phyloP scores from a whole-genome alignment of 2,113 vertebrate species.

The Nycticorax nycticorax region DNA sequence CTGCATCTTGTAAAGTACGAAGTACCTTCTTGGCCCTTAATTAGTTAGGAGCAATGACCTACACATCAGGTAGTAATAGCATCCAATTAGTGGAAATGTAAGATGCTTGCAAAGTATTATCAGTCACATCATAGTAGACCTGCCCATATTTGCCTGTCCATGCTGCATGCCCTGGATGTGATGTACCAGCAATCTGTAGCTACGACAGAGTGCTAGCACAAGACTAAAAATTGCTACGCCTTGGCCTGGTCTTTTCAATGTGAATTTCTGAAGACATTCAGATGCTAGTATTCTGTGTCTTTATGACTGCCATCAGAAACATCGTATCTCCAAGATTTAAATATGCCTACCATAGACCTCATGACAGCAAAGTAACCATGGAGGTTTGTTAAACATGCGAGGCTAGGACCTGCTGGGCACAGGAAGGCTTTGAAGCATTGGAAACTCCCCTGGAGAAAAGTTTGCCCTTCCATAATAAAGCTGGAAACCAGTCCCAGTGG shows the following conservation, averaged over 20 bases:
- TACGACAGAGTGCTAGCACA: neutral
- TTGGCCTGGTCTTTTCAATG: neutral
- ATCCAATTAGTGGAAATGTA: conserved; percentile 13
- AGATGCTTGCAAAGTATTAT: neutral
- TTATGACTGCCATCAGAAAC: neutral
- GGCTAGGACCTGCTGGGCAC: neutral
- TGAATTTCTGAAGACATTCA: neutral
- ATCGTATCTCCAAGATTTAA: neutral
- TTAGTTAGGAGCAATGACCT: conserved; percentile 40
- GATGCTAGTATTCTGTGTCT: neutral
- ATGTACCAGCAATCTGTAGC: neutral
- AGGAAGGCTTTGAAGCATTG: neutral
- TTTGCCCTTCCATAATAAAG: neutral
- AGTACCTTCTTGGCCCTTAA: conserved; percentile 21
- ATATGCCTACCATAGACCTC: neutral
- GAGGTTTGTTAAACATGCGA: neutral
- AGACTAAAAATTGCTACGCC: neutral
- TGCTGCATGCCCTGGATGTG: neutral
- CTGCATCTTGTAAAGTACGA: neutral
- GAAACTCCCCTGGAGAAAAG: neutral
- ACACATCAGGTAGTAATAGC: neutral
- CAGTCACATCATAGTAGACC: neutral
- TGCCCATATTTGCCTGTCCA: rapidly evolving
- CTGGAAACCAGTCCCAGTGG: neutral
- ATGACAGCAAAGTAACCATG: neutral